Conservation (phyloP, 2,888 invertebrate species). For the Leucophenga maculata region DNA sequence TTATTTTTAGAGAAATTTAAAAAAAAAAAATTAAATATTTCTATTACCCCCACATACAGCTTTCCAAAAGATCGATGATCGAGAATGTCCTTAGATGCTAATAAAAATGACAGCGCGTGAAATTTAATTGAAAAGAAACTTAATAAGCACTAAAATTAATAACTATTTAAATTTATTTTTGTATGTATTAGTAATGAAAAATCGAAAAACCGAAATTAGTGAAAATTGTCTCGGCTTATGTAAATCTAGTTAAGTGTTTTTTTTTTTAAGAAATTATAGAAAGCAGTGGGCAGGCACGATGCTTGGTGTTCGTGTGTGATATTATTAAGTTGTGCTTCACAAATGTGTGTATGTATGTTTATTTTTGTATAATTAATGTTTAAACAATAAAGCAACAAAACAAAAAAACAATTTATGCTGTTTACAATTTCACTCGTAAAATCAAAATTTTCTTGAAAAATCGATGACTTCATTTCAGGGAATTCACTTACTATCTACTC, state of each 20-base stretch:
- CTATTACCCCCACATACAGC: conserved; percentile 50
- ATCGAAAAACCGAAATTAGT: conserved; percentile 25
- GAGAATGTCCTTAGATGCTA: conserved; percentile 70
- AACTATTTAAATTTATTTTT: background rate
- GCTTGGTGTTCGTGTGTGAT: conserved; percentile 71
- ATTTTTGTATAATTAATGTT: conserved; percentile 6
- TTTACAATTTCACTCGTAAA: background rate
- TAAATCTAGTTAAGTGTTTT: background rate
- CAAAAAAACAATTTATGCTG: background rate
- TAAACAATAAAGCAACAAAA: background rate
- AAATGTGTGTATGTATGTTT: conserved; percentile 30
- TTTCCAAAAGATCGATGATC: conserved; percentile 71
- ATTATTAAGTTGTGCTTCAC: conserved; percentile 69
- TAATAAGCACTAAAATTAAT: conserved; percentile 40
- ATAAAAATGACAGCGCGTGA: background rate
- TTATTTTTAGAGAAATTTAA: background rate
- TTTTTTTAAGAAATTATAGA: conserved; percentile 27
- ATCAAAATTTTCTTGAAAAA: background rate
- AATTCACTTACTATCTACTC: too few relatives aligned
- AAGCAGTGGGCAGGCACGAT: conserved; percentile 41
- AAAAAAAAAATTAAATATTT: too few relatives aligned
- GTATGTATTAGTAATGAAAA: conserved; percentile 33
- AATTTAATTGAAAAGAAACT: conserved; percentile 40
- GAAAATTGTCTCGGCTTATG: conserved; percentile 12
- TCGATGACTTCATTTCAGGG: too few relatives aligned